Percentiles rank a stretch among this genome's conserved stretches.
Conservation (phyloP, 2,113 vertebrate species). For the Odontesthes bonariensis region DNA sequence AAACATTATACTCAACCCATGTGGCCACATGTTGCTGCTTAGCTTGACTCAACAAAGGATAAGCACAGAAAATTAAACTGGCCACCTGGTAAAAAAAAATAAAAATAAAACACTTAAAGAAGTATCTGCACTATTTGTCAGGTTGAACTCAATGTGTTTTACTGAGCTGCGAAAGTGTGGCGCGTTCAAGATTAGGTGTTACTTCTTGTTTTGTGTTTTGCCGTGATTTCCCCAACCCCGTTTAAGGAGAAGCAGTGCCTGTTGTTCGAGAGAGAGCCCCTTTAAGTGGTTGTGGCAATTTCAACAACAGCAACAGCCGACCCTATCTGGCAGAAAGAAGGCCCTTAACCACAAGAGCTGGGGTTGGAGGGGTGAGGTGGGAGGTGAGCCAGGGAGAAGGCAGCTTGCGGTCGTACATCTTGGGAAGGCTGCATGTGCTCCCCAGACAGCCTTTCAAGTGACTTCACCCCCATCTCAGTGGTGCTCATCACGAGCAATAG, state of each 20-base stretch:
- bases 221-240: conserved; percentile 36
- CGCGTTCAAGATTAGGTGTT: conserved; percentile 46
- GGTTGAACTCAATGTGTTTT: conserved; percentile 52
- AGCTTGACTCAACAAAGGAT: conserved; percentile 32
- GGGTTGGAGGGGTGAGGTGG: conserved; percentile 32
- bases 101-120: conserved; percentile 62
- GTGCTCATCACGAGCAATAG: conserved; percentile 67
- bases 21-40: conserved; percentile 39
- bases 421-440: conserved; percentile 65
- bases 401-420: conserved; percentile 68
- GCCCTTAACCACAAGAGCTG: conserved; percentile 69
- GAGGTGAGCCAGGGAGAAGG: conserved; percentile 47
- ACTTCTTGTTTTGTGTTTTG: conserved; percentile 51
- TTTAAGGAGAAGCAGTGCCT: conserved; percentile 45
- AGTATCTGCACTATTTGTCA: conserved; percentile 44
- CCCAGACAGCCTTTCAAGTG: conserved; percentile 69
- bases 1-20: conserved; percentile 55
- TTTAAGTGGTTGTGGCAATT: conserved; percentile 68
- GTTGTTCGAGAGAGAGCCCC: conserved; percentile 60
- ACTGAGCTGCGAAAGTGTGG: background rate
- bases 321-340: conserved; percentile 76
- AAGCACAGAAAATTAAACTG: conserved; percentile 44
- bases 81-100: conserved; percentile 35
- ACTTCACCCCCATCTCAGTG: conserved; percentile 68
- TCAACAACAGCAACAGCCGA: conserved; percentile 62